Conservation (phyloP, 2,113 vertebrate genomes). For the Heterotis niloticus region DNA sequence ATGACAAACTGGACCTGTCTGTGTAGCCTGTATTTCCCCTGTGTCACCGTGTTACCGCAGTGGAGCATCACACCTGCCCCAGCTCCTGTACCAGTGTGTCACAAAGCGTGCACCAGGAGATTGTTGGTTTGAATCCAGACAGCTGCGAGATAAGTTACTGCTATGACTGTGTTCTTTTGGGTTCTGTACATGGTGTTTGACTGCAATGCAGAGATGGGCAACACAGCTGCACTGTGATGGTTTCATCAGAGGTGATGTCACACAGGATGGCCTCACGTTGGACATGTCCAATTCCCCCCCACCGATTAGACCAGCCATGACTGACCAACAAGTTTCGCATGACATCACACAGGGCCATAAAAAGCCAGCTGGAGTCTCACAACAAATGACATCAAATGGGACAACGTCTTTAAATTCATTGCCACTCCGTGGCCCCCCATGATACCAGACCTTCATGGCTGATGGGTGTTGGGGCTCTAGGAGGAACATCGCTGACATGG, state of each 20-base stretch:
- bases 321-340: not conserved
- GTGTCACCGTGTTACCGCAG: not conserved
- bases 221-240: not conserved
- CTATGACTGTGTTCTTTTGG: too few relatives aligned
- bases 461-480: too few relatives aligned
- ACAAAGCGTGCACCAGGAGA: too few relatives aligned
- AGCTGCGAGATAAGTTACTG: too few relatives aligned
- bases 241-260: conserved; percentile 16
- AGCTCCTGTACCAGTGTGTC: not conserved
- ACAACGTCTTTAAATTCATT: too few relatives aligned
- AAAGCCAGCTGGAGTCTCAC: not conserved
- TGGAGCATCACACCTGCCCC: not conserved
- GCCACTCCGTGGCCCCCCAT: too few relatives aligned
- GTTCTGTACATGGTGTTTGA: not conserved
- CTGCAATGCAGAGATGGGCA: not conserved
- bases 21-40: too few relatives aligned
- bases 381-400: not conserved
- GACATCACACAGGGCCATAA: not conserved
- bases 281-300: too few relatives aligned
- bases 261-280: not conserved
- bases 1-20: too few relatives aligned
- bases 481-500: too few relatives aligned
- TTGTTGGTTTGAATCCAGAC: too few relatives aligned
- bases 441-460: too few relatives aligned
- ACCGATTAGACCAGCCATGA: not conserved